A percentile compares a stretch with the other conserved stretches of the same genome.
phyloP scores from a whole-genome alignment of 2,797 vertebrate species.

The Danionella dracula region DNA sequence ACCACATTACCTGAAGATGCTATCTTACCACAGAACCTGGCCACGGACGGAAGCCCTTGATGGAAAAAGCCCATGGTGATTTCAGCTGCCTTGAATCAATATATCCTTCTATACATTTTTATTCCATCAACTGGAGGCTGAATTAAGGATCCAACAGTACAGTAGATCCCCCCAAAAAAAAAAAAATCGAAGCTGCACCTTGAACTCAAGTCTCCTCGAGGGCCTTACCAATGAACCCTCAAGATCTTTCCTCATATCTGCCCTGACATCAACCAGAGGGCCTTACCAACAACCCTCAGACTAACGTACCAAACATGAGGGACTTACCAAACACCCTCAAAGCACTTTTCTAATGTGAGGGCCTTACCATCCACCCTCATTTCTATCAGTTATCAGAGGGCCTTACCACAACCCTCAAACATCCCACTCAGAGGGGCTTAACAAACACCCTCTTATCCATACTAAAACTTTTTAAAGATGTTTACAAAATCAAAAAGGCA shows the following conservation, averaged over 20 bases:
- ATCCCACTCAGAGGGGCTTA: slow-evolving; percentile 46
- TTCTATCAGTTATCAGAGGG: slow-evolving; percentile 39
- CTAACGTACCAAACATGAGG: slow-evolving; percentile 12
- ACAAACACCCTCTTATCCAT: slow-evolving; percentile 43
- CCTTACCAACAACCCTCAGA: slow-evolving; percentile 31
- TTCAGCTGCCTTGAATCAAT: slow-evolving; percentile 31
- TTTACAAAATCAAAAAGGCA: slow-evolving; percentile 27
- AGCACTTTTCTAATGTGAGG: slow-evolving; percentile 14
- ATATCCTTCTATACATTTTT: not conserved
- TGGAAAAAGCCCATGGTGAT: slow-evolving; percentile 33
- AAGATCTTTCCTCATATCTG: not conserved
- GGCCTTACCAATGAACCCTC: slow-evolving; percentile 35
- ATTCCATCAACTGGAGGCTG: not conserved
- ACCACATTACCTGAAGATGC: slow-evolving; percentile 43
- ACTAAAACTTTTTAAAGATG: not conserved
- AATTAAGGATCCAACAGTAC: slow-evolving; percentile 44
- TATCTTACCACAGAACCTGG: slow-evolving; percentile 47
- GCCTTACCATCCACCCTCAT: slow-evolving; percentile 44
- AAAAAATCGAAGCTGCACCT: slow-evolving; percentile 55
- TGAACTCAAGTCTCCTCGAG: slow-evolving; percentile 25
- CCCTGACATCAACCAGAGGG: slow-evolving; percentile 28
- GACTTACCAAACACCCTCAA: slow-evolving; percentile 49
- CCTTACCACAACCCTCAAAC: slow-evolving; percentile 50
- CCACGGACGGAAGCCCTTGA: slow-evolving; percentile 41
- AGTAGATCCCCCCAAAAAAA: slow-evolving; percentile 52